Percentiles rank a stretch among this genome's conserved stretches.
Conservation (phyloP, 2,797 vertebrate genomes). For the Hafferia zeledoni region DNA sequence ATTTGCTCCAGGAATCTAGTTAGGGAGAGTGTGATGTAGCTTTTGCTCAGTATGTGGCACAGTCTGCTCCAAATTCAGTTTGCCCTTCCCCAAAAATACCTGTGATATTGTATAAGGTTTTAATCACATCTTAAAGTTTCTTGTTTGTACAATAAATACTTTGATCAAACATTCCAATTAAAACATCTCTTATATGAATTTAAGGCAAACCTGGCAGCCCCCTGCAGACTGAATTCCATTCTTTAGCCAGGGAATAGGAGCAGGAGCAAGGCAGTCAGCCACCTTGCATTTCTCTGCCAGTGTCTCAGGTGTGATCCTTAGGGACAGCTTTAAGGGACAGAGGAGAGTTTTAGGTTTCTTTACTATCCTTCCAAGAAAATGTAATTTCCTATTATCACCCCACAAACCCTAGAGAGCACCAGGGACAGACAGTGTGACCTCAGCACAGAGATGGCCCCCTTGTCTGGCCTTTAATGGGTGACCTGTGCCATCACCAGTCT, state of each 20-base stretch:
- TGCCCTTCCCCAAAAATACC: not conserved
- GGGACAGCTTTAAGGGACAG: not conserved
- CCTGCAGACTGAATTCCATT: not conserved
- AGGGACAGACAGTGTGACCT: accelerated
- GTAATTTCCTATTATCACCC: not conserved
- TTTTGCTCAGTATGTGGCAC: not conserved
- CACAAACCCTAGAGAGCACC: not conserved
- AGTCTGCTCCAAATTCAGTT: not conserved
- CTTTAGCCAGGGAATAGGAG: not conserved
- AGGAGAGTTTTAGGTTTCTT: not conserved
- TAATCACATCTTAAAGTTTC: not conserved
- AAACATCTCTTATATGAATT: not conserved
- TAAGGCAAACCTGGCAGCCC: not conserved
- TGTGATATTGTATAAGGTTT: not conserved
- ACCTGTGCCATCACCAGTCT: not conserved
- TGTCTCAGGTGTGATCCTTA: not conserved
- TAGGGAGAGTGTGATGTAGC: not conserved
- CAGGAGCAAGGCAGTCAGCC: not conserved
- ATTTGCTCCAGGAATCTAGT: not conserved
- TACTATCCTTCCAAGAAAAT: not conserved
- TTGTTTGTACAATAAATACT: not conserved
- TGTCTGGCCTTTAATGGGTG: not conserved
- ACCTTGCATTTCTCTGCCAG: not conserved
- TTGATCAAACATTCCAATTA: not conserved
- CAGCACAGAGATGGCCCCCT: not conserved